Conservation (phyloP, 2,888 invertebrate species). For the Junonia oenone region DNA sequence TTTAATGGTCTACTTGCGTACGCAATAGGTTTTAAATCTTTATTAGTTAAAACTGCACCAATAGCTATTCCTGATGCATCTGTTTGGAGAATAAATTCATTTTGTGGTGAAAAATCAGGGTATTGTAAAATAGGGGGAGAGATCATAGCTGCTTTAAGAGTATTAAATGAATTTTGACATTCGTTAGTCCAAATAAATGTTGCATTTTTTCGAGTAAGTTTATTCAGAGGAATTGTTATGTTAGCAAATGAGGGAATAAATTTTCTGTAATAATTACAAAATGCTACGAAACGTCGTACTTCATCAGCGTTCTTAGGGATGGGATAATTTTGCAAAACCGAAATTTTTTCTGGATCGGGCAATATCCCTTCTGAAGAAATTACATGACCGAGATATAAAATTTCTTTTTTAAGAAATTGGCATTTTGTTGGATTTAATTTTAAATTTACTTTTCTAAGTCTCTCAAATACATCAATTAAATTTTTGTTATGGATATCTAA, state of each 20-base stretch:
- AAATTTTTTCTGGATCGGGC: too few relatives aligned
- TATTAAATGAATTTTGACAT: not conserved
- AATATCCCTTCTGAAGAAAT: too few relatives aligned
- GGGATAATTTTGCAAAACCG: too few relatives aligned
- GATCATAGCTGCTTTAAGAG: not conserved
- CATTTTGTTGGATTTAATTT: too few relatives aligned
- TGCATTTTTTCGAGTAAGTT: not conserved
- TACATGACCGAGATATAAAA: too few relatives aligned
- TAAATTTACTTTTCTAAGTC: too few relatives aligned
- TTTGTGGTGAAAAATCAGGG: not conserved
- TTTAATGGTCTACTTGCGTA: not conserved
- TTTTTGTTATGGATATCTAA: conserved; percentile 3
- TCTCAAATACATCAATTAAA: conserved; percentile 20
- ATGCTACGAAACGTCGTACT: too few relatives aligned
- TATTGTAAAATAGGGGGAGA: not conserved
- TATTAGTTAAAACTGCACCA: not conserved
- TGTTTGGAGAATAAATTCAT: not conserved
- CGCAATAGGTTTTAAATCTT: not conserved
- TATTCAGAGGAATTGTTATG: not conserved
- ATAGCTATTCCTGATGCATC: not conserved
- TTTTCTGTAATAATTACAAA: too few relatives aligned
- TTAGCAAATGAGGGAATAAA: too few relatives aligned
- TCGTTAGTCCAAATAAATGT: not conserved
- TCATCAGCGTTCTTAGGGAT: too few relatives aligned
- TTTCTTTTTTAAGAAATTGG: too few relatives aligned